Evolutionary conservation across 2,888 invertebrate species (phyloP).

Genomic region (Tanypteryx hageni): DNA sequence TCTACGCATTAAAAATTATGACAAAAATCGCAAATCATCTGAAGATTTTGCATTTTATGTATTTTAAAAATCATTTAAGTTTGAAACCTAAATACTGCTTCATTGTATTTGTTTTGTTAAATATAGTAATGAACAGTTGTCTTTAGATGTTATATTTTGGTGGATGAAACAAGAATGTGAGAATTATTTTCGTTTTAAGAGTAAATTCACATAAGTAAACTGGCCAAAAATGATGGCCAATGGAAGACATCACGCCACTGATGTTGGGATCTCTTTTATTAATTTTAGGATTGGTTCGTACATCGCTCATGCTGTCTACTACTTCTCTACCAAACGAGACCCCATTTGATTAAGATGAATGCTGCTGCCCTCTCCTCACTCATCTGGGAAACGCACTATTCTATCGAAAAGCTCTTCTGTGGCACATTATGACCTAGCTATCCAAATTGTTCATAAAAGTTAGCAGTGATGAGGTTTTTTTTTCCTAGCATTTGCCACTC

Average conservation of each 20-base stretch:
- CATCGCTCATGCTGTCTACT: slow-evolving; percentile 63
- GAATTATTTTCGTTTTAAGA: background rate
- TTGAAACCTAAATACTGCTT: too few relatives aligned
- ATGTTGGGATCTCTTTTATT: slow-evolving; percentile 57
- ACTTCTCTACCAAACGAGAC: slow-evolving; percentile 49
- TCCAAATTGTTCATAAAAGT: slow-evolving; percentile 57
- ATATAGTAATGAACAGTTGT: background rate
- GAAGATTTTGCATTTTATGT: too few relatives aligned
- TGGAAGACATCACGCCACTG: slow-evolving; percentile 17
- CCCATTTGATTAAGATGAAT: slow-evolving; percentile 61
- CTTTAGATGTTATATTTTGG: background rate
- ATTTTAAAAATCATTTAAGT: too few relatives aligned
- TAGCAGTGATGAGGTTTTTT: slow-evolving; percentile 31
- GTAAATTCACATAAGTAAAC: slow-evolving; percentile 9
- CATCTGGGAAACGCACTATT: slow-evolving; percentile 59
- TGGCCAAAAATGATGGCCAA: background rate
- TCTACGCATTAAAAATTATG: too few relatives aligned
- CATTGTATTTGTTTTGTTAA: too few relatives aligned
- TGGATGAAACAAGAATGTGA: background rate
- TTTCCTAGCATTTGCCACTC: slow-evolving; percentile 50
- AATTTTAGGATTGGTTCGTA: slow-evolving; percentile 61
- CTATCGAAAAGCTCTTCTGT: slow-evolving; percentile 47
- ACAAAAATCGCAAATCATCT: too few relatives aligned
- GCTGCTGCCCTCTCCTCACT: slow-evolving; percentile 60
- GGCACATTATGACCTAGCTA: slow-evolving; percentile 48